phyloP scores from a whole-genome alignment of 92 coral and sea anemone genomes.

The Heteractis magnifica region DNA sequence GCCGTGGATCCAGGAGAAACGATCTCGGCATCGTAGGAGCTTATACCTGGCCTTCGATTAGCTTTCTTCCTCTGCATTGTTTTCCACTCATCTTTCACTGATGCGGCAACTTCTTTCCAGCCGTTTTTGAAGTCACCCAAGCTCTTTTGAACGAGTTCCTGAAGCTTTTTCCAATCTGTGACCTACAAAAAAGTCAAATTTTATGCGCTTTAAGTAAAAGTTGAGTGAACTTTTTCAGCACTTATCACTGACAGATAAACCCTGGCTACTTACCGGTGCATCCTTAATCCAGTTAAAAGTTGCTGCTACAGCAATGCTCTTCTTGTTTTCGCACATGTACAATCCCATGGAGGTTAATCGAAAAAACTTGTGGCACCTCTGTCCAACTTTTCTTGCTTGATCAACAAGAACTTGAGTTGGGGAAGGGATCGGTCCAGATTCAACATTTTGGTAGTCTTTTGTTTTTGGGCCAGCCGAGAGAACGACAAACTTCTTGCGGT shows the following conservation, averaged over 20 bases:
- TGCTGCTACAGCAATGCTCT: conserved; percentile 43
- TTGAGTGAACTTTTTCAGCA: neutral
- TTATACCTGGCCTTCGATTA: neutral
- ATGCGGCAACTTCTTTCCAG: conserved; percentile 16
- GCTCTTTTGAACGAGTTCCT: conserved; percentile 1
- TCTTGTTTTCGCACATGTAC: conserved; percentile 49
- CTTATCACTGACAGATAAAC: neutral
- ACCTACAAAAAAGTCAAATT: neutral
- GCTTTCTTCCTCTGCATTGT: conserved; percentile 1
- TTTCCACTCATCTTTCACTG: conserved; percentile 18
- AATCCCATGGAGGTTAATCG: conserved; percentile 47
- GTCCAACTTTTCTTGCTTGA: conserved; percentile 27
- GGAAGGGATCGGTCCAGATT: conserved; percentile 34
- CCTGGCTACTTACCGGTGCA: conserved; percentile 38
- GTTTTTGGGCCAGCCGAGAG: conserved; percentile 52
- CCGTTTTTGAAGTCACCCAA: conserved; percentile 8
- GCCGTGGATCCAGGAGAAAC: conserved; percentile 25
- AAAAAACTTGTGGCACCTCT: conserved; percentile 49
- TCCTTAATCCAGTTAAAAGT: conserved; percentile 46
- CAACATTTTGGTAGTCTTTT: conserved; percentile 47
- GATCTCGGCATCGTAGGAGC: conserved; percentile 9
- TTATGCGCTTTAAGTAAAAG: neutral
- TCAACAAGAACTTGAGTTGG: conserved; percentile 42
- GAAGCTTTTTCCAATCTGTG: conserved; percentile 15
- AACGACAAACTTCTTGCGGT: conserved; percentile 34